These are phyloP conservation scores for Tympanuchus pallidicinctus DNA, from an alignment of 2,113 vertebrate species.

Conservation along the genomic window DNA sequence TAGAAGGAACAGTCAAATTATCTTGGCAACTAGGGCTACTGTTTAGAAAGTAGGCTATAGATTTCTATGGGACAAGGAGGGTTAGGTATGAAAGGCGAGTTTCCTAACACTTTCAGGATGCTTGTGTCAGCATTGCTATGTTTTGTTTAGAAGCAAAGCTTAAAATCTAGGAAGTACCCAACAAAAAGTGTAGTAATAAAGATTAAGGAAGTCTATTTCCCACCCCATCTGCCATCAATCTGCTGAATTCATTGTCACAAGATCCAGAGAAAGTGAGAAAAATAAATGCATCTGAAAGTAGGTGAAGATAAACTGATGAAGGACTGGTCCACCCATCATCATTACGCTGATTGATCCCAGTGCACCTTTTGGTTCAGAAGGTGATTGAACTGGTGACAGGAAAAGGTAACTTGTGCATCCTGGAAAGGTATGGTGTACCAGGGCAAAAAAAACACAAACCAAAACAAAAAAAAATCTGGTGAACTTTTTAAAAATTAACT, in stretches of 20 bases:
- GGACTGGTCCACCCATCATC: too few species aligned
- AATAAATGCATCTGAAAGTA: background rate
- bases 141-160: background rate
- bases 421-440: background rate
- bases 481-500: too few species aligned
- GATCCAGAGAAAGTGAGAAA: background rate
- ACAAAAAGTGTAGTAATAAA: background rate
- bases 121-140: accelerated
- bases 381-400: background rate
- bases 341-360: background rate
- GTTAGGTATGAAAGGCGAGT: background rate
- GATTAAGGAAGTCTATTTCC: background rate
- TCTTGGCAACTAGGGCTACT: background rate
- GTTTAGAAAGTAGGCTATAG: background rate
- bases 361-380: background rate
- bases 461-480: too few species aligned
- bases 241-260: background rate
- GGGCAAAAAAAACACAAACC: background rate
- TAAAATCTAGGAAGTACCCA: background rate
- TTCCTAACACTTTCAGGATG: background rate
- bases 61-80: background rate
- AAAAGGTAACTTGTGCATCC: background rate
- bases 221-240: background rate
- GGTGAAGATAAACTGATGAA: background rate
- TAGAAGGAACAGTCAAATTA: background rate